Evolutionary conservation across 2,113 vertebrate species (phyloP).

Genomic region (Thinocorus orbignyianus): DNA sequence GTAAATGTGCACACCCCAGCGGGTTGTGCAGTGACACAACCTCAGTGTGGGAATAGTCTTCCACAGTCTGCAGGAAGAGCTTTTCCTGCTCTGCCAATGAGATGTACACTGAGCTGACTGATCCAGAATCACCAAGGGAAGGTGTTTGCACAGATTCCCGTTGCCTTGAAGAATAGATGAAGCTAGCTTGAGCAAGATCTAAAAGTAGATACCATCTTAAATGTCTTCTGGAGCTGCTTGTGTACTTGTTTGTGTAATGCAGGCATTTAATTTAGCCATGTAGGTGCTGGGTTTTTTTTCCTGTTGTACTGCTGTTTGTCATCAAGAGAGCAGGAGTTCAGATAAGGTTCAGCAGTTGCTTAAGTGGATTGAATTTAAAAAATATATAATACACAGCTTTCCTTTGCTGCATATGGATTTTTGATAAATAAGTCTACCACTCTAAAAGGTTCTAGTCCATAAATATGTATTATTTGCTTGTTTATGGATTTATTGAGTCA

Average conservation of each 20-base stretch:
- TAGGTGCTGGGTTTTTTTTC: background rate
- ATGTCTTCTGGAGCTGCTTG: background rate
- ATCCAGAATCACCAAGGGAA: background rate
- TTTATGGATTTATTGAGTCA: background rate
- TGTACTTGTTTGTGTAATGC: background rate
- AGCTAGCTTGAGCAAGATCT: background rate
- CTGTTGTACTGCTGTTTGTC: background rate
- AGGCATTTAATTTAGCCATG: background rate
- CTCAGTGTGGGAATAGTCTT: background rate
- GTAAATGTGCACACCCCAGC: background rate
- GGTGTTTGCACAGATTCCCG: background rate
- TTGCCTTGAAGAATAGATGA: background rate
- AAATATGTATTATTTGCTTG: fast-evolving
- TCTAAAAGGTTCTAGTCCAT: background rate
- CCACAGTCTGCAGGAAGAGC: background rate
- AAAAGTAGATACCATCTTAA: background rate
- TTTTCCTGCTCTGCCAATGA: background rate
- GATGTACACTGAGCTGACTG: background rate
- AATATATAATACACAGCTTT: background rate
- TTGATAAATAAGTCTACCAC: background rate
- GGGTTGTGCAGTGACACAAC: background rate
- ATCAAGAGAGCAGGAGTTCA: background rate
- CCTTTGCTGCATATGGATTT: background rate
- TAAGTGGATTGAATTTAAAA: background rate
- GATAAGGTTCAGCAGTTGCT: background rate